Evolutionary conservation across 1,140 invertebrate genomes (phyloP), one percentile per base, ranked within the genome.

Genomic region (Helicoverpa armigera): DNA sequence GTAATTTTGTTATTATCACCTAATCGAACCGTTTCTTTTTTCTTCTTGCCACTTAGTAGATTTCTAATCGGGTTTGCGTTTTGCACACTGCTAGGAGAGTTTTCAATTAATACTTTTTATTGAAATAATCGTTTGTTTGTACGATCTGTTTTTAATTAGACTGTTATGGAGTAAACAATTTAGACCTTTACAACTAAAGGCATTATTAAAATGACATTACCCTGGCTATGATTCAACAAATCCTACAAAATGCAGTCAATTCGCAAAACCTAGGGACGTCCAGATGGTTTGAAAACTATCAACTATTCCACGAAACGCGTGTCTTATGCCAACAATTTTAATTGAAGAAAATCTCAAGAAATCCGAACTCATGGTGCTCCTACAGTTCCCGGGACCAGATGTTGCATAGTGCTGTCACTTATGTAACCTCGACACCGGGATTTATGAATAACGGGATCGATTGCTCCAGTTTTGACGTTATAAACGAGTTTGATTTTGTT

Each of bases 381-480:
- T 67, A 67, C 7, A 12, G 16, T 70, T 70, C 16, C 67, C 67
- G 48, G 1, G 67, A 70, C 53, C 67, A 70, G 67, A 70, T 70
- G 67, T 70, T 70, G 50, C 67, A 70, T 54, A 70, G 67, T 53
- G 67, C 67, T 70, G 67, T 53, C 67, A 70, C 50, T 70, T 29
- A 70, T 5, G 48, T 18, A 67, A 70, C 50, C 67, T 53, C 50
- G 13, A 70, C 29, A 13, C 67, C 67, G 67, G 48, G 67, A 70
- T 70, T 70, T 70, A 70, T 70, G 67, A 53, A 48, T 43, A 48
- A 14, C 67, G 67, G 48, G 48, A 70, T 70, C 50, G 18, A 53
- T 18, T 31, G 50, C 53, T 70, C 53, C 53, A 53, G 16, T 70
- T 53, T 53, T 43, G 35, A 43, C 50, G 67, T 70, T 53, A 31